Base-by-base conservation (phyloP, 2,113 vertebrate species). In the Burhinus oedicnemus region DNA sequence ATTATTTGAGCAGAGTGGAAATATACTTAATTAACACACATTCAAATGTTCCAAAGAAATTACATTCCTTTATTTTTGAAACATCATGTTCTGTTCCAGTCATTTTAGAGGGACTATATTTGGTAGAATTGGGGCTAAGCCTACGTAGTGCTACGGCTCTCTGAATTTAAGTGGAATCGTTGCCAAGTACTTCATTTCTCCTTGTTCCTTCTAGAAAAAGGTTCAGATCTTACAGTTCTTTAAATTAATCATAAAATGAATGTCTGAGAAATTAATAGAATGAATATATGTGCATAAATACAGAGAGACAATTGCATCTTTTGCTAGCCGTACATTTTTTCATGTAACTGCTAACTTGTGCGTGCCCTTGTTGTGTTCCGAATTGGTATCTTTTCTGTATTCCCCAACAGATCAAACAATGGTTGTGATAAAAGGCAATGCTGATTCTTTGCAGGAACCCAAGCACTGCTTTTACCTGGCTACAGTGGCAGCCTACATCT, bases 1-100 rank as follows among this genome's bases (percentile, higher is more conserved):
- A 52, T 89, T 47, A 89, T 90, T 95, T 89, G 23, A 91, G 54
- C 57, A 79, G 65, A 86, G 40, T 93, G 57, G 77, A 94, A 87
- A 94, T 85, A 75, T 38, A 70, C 60, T 92, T 90, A 90, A 96
- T 97, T 96, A 95, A 62, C 71, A 94, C 19, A 2, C 40, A 91
- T 89, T 83, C 38, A 44, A n/a, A 61, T 95, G 58, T 87, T 91
- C 74, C 76, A 79, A 84, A 95, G 40, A 88, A 93, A 87, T 91
- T 49, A 27, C 74, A 44, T 90, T 68, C 95, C 27, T 91, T 93
- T 89, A 60, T 78, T 93, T 97, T 95, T 79, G 81, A 93, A 95
- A 95, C 83, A 93, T 42, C 40, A 16, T 87, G 77, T 95, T 97
- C 93, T 89, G 54, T 96, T 97, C 80, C 77, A 95, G 61, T 71